Conservation (phyloP, 2,797 vertebrate genomes). For the Poecilia picta region DNA sequence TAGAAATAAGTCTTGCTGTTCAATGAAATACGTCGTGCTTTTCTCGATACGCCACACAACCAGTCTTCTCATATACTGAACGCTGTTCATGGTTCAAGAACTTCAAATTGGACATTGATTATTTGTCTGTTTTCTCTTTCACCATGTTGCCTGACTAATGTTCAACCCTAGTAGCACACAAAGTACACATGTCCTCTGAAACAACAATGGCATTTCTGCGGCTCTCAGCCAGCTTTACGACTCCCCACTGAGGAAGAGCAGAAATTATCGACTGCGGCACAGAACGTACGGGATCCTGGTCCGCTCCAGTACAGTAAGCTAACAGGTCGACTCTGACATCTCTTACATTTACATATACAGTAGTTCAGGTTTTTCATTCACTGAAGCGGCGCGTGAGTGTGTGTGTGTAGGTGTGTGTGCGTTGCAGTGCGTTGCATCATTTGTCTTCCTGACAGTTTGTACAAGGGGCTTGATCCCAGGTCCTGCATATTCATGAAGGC, state of each 20-base stretch:
- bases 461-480: conserved; percentile 18
- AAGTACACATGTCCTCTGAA: conserved; percentile 12
- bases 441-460: conserved; percentile 57
- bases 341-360: neutral
- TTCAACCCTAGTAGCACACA: neutral
- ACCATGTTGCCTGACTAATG: conserved; percentile 13
- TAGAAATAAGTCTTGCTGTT: neutral
- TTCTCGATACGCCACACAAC: neutral
- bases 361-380: conserved; percentile 26
- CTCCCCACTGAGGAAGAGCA: conserved; percentile 24
- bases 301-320: neutral
- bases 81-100: conserved; percentile 21
- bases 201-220: conserved; percentile 23
- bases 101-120: conserved; percentile 40
- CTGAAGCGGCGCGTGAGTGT: neutral
- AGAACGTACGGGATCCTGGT: conserved; percentile 16
- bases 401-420: neutral
- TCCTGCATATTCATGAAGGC: conserved; percentile 54
- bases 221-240: conserved; percentile 12
- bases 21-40: neutral
- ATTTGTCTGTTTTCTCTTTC: conserved; percentile 28
- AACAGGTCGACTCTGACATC: neutral
- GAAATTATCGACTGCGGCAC: conserved; percentile 24
- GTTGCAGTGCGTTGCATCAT: conserved; percentile 61
- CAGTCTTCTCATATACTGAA: neutral